Conservation (phyloP, 1,140 invertebrate species). For the Hypothenemus hampei region DNA sequence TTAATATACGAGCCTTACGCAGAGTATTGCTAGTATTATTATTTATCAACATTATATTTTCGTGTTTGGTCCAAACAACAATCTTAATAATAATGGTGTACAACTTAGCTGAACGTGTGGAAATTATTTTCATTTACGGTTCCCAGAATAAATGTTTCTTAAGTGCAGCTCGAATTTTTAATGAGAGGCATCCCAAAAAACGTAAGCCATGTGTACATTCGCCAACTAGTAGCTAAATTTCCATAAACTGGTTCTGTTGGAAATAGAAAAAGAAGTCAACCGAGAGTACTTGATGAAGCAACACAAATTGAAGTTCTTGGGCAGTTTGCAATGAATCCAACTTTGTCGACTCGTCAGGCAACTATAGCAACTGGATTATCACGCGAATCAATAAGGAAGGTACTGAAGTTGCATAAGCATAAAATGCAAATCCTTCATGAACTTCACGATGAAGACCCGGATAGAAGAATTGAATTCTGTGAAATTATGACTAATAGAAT, state of each 20-base stretch:
- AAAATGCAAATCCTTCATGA: constrained; percentile 16
- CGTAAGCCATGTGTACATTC: constrained; percentile 8
- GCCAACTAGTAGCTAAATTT: constrained; percentile 17
- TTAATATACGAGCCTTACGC: too few species aligned
- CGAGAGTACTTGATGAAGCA: constrained; percentile 10
- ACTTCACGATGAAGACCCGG: constrained; percentile 15
- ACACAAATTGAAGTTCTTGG: constrained; percentile 12
- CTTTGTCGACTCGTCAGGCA: constrained; percentile 2
- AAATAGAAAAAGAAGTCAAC: constrained; percentile 12
- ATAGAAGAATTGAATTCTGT: constrained; percentile 18
- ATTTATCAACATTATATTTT: too few species aligned
- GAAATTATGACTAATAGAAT: constrained; percentile 21
- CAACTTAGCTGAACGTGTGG: constrained; percentile 18
- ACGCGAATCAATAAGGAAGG: neutral
- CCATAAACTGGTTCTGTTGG: constrained; percentile 9
- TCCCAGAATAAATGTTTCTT: constrained; percentile 4
- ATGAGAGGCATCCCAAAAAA: constrained; percentile 16
- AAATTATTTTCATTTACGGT: constrained; percentile 18
- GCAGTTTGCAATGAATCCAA: constrained; percentile 8
- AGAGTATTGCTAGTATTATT: too few species aligned
- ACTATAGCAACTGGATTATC: neutral
- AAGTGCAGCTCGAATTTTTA: constrained; percentile 13
- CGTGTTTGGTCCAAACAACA: neutral
- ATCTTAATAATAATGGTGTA: neutral
- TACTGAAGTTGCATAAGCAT: constrained; percentile 12